A percentile compares a stretch with the other conserved stretches of the same genome.
These are phyloP conservation scores for Triplophysa yarkandensis DNA, from an alignment of 2,797 vertebrate species.

Conservation along the genomic window DNA sequence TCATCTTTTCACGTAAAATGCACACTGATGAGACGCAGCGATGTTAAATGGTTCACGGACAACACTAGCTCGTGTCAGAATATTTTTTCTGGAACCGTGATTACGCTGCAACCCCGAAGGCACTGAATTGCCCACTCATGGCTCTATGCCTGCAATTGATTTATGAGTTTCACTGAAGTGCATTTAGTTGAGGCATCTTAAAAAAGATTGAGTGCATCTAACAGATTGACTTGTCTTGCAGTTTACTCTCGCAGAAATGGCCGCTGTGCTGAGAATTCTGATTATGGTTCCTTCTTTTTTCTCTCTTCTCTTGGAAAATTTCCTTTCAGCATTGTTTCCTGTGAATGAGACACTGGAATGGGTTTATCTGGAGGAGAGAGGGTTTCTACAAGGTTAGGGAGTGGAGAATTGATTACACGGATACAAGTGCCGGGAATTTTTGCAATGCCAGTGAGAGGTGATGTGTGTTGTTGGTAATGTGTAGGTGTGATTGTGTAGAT, in stretches of 20 bases:
- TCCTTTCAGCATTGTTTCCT: conserved; percentile 34
- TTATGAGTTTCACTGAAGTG: conserved; percentile 53
- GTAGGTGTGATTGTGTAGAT: conserved; percentile 7
- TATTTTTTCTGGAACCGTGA: conserved; percentile 47
- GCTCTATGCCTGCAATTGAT: conserved; percentile 49
- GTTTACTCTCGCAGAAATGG: conserved; percentile 46
- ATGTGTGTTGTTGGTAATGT: conserved; percentile 27
- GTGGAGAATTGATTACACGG: conserved; percentile 48
- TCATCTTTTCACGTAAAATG: conserved; percentile 55
- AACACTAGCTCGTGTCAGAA: conserved; percentile 48
- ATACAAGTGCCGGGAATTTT: conserved; percentile 52
- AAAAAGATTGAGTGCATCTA: conserved; percentile 51
- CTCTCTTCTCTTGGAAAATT: conserved; percentile 11
- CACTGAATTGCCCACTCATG: conserved; percentile 50
- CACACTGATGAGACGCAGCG: neutral
- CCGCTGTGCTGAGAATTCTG: conserved; percentile 41
- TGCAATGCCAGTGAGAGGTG: conserved; percentile 30
- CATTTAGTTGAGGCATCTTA: conserved; percentile 51
- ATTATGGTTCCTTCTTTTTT: conserved; percentile 26
- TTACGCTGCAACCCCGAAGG: conserved; percentile 36
- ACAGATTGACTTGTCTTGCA: conserved; percentile 49
- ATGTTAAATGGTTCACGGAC: conserved; percentile 40
- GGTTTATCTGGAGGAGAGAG: conserved; percentile 37
- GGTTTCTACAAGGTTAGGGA: conserved; percentile 46
- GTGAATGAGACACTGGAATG: conserved; percentile 36